phyloP scores from a whole-genome alignment of 2,797 vertebrate species.

The Leucoraja ocellata region DNA sequence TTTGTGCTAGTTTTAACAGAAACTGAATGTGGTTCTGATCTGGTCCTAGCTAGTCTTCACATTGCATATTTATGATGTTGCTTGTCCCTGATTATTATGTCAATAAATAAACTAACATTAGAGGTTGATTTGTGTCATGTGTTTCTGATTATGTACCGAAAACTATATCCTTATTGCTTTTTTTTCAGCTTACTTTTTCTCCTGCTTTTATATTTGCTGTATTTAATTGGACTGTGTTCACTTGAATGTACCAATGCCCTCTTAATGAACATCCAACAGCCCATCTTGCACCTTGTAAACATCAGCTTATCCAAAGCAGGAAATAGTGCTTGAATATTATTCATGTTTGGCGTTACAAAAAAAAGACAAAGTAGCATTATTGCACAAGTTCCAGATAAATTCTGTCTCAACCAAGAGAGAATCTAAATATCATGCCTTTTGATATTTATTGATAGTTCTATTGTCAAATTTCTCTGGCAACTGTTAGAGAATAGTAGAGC shows the following conservation, averaged over 20 bases:
- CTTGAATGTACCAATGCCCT: no score
- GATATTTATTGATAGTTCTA: no score
- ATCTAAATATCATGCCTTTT: no score
- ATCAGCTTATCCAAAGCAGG: background rate
- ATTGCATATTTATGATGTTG: background rate
- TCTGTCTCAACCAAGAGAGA: no score
- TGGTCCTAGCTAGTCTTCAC: background rate
- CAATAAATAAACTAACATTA: conserved; percentile 14
- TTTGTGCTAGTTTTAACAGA: conserved; percentile 5
- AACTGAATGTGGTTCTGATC: background rate
- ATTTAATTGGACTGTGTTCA: background rate
- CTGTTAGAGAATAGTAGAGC: no score
- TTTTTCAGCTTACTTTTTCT: background rate
- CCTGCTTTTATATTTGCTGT: no score
- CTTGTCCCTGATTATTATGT: background rate
- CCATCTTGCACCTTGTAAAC: background rate
- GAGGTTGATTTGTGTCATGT: background rate
- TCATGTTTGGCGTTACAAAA: no score
- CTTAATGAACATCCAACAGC: no score
- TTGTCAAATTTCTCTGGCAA: no score
- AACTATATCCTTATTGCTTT: background rate
- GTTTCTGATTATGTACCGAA: background rate
- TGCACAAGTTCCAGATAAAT: no score
- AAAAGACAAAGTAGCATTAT: no score
- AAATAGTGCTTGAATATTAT: no score